A percentile compares a stretch with the other conserved stretches of the same genome.
Conservation (phyloP, 2,797 vertebrate species). For the Poecile montanus region DNA sequence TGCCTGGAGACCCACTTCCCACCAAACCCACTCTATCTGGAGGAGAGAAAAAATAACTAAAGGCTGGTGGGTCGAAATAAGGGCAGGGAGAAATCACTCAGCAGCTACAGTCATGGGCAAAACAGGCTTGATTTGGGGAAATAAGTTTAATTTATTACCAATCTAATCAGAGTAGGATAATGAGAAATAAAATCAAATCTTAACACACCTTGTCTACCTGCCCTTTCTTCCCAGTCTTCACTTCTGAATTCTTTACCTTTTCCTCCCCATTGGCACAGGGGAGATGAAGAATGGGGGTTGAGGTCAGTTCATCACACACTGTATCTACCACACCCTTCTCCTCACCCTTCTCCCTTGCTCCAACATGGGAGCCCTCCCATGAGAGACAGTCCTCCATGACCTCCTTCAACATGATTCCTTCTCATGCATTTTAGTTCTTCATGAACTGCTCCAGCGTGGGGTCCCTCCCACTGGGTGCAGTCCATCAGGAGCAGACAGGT, state of each 20-base stretch:
- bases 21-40: background rate
- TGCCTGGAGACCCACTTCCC: background rate
- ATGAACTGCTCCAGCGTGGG: background rate
- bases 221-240: background rate
- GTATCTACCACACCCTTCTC: background rate
- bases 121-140: background rate
- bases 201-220: background rate
- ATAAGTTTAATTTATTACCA: background rate
- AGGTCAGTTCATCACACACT: background rate
- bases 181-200: background rate
- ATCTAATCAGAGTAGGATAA: background rate
- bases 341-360: background rate
- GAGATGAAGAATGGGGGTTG: background rate
- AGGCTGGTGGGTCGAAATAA: accelerated
- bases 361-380: background rate
- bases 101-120: background rate
- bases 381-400: background rate
- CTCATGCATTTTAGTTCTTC: background rate
- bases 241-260: background rate
- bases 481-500: background rate
- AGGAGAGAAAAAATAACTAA: background rate
- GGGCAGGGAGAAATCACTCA: background rate
- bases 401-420: background rate
- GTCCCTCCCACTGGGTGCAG: background rate
- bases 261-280: background rate